These are phyloP conservation scores for Parapsyche elsis DNA, from an alignment of 1,140 invertebrate species.

Conservation along the genomic window DNA sequence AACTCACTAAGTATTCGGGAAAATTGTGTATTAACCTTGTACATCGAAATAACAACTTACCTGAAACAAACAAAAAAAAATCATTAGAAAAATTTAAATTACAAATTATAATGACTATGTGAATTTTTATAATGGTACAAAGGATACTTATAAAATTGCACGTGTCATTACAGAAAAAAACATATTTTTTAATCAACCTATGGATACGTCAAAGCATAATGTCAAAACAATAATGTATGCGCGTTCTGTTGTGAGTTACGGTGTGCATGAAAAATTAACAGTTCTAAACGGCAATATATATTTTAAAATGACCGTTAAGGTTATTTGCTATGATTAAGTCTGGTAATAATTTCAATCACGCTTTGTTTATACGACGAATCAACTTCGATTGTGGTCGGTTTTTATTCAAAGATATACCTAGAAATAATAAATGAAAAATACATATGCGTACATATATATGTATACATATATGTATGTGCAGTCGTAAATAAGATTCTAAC, in stretches of 20 bases:
- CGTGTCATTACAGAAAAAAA: background rate
- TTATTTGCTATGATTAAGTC: background rate
- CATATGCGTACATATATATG: background rate
- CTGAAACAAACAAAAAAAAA: conserved; percentile 19
- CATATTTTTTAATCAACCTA: too few relatives aligned
- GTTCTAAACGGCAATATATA: background rate
- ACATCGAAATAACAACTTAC: background rate
- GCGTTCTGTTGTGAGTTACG: background rate
- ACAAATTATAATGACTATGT: background rate
- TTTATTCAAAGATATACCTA: too few relatives aligned
- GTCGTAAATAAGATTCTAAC: background rate
- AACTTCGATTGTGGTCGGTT: background rate
- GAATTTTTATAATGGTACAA: too few relatives aligned
- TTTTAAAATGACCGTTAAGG: background rate
- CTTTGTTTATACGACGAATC: background rate
- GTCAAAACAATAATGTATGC: background rate
- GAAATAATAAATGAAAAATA: background rate
- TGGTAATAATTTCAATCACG: background rate
- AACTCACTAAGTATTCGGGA: too few relatives aligned
- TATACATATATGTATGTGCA: background rate
- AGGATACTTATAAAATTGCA: background rate
- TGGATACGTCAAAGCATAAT: too few relatives aligned
- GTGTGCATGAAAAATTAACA: conserved; percentile 8
- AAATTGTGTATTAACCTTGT: background rate
- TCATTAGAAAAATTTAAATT: background rate